Conservation (phyloP, 1,140 invertebrate genomes). For the Arctopsyche grandis region DNA sequence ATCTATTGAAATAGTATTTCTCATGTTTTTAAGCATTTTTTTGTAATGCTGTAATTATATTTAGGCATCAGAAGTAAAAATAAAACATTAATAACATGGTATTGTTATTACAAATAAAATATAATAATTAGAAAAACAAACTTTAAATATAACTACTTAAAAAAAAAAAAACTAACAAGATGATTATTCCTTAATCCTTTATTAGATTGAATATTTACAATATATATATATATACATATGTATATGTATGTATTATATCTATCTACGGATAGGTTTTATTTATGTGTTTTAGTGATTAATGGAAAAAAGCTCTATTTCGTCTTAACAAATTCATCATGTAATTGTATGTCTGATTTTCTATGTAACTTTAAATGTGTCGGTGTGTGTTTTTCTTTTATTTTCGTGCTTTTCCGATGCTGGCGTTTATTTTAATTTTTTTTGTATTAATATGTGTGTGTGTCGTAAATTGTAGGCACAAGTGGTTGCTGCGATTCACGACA, state of each 20-base stretch:
- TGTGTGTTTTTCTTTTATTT: too few species aligned
- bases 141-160: slow-evolving; percentile 1
- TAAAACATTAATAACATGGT: slow-evolving; percentile 37
- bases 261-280: neutral
- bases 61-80: slow-evolving; percentile 6
- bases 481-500: too few species aligned
- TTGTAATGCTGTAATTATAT: slow-evolving; percentile 37
- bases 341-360: too few species aligned
- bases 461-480: too few species aligned
- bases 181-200: neutral
- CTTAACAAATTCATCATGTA: too few species aligned
- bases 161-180: neutral
- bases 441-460: too few species aligned
- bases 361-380: too few species aligned
- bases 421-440: too few species aligned
- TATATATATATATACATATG: neutral
- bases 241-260: too few species aligned
- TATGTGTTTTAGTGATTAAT: neutral
- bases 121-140: slow-evolving; percentile 39
- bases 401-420: too few species aligned
- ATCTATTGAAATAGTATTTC: slow-evolving; percentile 30
- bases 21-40: slow-evolving; percentile 34
- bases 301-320: too few species aligned
- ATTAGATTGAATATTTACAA: slow-evolving; percentile 7
- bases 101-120: slow-evolving; percentile 47